Evolutionary conservation across 2,888 invertebrate species (phyloP).

Genomic region (Hydrotaea diabolus): DNA sequence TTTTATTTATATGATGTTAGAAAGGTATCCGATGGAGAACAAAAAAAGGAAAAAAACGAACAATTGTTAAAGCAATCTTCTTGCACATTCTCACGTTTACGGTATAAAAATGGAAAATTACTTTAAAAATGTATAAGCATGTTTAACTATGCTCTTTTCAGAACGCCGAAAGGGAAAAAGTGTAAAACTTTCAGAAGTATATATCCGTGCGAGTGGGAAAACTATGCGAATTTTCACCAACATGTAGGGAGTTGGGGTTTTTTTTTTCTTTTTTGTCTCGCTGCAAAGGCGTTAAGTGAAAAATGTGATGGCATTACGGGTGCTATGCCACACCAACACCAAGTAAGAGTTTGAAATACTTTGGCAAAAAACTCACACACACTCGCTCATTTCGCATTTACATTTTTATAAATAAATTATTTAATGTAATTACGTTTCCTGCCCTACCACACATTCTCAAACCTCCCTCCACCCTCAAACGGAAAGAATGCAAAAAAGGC

Average conservation of each 20-base stretch:
- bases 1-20: neutral
- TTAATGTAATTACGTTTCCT: constrained; percentile 24
- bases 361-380: too few species aligned
- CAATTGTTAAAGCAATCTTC: neutral
- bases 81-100: constrained; percentile 19
- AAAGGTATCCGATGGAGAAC: neutral
- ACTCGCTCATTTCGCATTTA: neutral
- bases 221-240: neutral
- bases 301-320: neutral
- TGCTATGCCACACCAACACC: neutral
- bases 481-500: neutral
- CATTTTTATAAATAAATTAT: constrained; percentile 35
- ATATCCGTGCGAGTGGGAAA: neutral
- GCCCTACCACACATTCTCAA: too few species aligned
- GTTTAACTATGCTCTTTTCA: neutral
- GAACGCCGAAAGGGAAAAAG: neutral
- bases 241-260: neutral
- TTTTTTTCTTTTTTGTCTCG: neutral
- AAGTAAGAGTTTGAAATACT: too few species aligned
- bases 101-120: constrained; percentile 29
- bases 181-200: neutral
- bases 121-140: constrained; percentile 30
- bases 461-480: neutral
- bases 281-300: neutral
- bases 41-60: too few species aligned